Evolutionary conservation across 2,797 vertebrate genomes (phyloP).

Genomic region (Anomalospiza imberbis): DNA sequence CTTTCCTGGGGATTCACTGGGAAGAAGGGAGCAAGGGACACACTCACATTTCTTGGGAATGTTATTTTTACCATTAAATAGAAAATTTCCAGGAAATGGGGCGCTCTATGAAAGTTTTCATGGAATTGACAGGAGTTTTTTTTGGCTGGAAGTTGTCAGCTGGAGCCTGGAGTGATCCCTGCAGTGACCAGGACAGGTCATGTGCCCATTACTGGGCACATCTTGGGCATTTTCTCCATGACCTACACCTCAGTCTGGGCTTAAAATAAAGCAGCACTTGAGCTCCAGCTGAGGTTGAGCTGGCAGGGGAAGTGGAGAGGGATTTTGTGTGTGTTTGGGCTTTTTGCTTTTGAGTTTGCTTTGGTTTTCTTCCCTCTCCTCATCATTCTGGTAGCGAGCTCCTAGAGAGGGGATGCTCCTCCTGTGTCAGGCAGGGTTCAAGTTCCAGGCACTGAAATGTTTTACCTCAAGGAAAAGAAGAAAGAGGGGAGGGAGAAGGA

Average conservation of each 20-base stretch:
- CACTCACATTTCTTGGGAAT: neutral
- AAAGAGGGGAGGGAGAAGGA: neutral
- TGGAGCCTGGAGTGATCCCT: neutral
- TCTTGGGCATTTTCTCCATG: constrained; percentile 12
- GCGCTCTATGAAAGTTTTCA: neutral
- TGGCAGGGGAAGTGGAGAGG: neutral
- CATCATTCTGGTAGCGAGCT: neutral
- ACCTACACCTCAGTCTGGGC: neutral
- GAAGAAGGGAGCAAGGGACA: neutral
- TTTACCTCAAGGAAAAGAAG: constrained; percentile 63
- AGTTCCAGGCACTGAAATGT: constrained; percentile 61
- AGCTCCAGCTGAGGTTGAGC: constrained; percentile 28
- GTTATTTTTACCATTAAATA: neutral
- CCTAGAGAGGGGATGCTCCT: neutral
- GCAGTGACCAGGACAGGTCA: neutral
- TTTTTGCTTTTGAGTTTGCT: neutral
- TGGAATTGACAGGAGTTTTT: neutral
- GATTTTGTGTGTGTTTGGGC: neutral
- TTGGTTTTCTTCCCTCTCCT: neutral
- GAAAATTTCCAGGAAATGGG: neutral
- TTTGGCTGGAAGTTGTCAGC: neutral
- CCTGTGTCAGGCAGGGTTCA: neutral
- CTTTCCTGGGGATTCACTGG: neutral
- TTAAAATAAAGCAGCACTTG: neutral
- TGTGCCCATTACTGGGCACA: neutral